Base-by-base conservation (phyloP, 2,797 vertebrate genomes). In the Pangasius larnaudii region DNA sequence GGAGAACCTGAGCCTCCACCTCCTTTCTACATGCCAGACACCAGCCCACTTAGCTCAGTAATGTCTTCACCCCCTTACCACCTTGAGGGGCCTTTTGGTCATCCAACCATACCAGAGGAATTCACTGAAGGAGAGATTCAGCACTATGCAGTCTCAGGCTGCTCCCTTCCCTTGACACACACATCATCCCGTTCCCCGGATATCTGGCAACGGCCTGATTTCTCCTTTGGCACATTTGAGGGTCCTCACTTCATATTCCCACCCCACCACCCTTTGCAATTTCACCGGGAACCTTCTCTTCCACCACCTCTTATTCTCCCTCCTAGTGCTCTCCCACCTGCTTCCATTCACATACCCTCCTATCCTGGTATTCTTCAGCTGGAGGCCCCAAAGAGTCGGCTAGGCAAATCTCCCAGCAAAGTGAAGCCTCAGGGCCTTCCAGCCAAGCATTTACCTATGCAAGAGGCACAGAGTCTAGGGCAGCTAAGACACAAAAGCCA, bases 401-500 rank as follows among this genome's bases (percentile, higher is more conserved):
- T 94, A 85, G 96, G 97, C 95, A 98, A 98, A 95, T 97, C 98
- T 90, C 97, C 98, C 90, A 97, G 97, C 95, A 97, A 96, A 94
- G 95, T 96, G 91, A 96, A 92, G 94, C 95, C 95, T 95, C 95
- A 92, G 94, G 92, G 97, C 92, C 94, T 96, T 92, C 94, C 97
- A 96, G 97, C 97, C 97, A 98, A 95, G 98, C 96, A 97, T 97
- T 97, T 98, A 96, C 96, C 98, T 97, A 97, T 98, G 98, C 98
- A 98, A 97, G 97, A 98, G 97, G 97, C 96, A 94, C 95, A 95
- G 94, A 96, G 95, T 96, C 97, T 99, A 96, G 97, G 97, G 97
- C 98, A 99, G 97, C 97, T 99, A 96, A 98, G 98, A 98, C 98
- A 99, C 95, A 97, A 97, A 96, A 98, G 97, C 95, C 98, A 99